Conservation (phyloP, 2,797 vertebrate genomes). For the Acanthopagrus latus region DNA sequence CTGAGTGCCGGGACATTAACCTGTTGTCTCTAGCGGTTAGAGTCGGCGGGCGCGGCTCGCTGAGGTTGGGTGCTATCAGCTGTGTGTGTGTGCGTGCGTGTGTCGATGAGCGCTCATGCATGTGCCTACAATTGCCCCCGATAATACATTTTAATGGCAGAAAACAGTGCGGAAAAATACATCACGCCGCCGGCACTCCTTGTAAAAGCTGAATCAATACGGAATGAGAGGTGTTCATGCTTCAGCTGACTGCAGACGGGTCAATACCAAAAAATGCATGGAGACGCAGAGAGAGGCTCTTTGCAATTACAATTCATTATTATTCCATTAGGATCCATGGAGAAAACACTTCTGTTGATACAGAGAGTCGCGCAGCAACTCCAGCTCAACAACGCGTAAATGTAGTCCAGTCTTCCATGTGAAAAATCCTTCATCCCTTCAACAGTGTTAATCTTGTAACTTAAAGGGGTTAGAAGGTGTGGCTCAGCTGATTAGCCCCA, state of each 20-base stretch:
- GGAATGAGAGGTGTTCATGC: constrained; percentile 61
- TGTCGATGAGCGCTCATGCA: constrained; percentile 21
- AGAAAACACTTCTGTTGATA: constrained; percentile 44
- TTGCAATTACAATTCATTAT: constrained; percentile 72
- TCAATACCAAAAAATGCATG: constrained; percentile 67
- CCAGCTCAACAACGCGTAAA: constrained; percentile 32
- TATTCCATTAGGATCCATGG: constrained; percentile 68
- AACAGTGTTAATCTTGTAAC: constrained; percentile 67
- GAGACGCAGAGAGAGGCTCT: constrained; percentile 49
- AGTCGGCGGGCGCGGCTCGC: neutral
- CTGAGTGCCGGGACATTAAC: constrained; percentile 56
- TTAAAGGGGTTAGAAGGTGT: constrained; percentile 62
- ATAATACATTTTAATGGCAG: constrained; percentile 52
- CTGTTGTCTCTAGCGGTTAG: constrained; percentile 56
- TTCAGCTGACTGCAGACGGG: constrained; percentile 61
- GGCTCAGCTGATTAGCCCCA: constrained; percentile 71
- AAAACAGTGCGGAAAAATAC: constrained; percentile 38
- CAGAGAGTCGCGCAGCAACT: constrained; percentile 17
- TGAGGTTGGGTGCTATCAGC: neutral
- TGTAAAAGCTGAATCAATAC: constrained; percentile 65
- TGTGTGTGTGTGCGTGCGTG: constrained; percentile 12
- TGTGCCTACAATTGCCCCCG: constrained; percentile 7
- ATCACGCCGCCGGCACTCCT: constrained; percentile 25
- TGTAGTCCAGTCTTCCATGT: constrained; percentile 19
- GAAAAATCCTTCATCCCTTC: constrained; percentile 31